Evolutionary conservation across 2,888 invertebrate species (phyloP), one percentile per base, ranked within the genome.

Genomic region (Platypus cylindrus): DNA sequence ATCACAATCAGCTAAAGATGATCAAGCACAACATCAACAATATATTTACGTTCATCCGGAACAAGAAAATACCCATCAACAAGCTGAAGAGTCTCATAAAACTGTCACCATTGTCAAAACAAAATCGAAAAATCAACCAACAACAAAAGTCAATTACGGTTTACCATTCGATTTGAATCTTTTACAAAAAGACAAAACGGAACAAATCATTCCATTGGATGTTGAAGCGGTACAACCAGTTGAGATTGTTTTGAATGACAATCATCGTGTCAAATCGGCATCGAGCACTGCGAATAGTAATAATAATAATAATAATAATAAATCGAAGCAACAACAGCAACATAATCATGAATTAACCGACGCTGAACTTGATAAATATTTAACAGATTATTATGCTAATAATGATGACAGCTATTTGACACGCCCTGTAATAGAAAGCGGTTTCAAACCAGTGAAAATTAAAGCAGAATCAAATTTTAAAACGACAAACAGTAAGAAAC

Each of bases 401-500:
- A 40, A 46, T 17, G 25, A 14, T 5, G 28, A 38, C 7, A 33
- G 44, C n/a, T 22, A 28, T 16, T 26, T 40, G 9, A 28, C 32
- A n/a, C 41, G 48, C 29, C 52, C 53, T 8, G 30, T 43, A 3
- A 27, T 49, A 11, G 55, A 56, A 44, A 41, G 38, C 5, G 55
- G 55, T 5, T 57, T 58, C 32, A 48, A 50, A 37, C 55, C 55
- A 1, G 48, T 55, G 3, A 51, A 41, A 28, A 37, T 40, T n/a
- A 48, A 45, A 26, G 20, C 24, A 5, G 45, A 40, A 18, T 43
- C 39, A 8, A 54, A 53, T 22, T 51, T 53, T 2, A 63, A 60
- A 34, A 52, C 44, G 44, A 43, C 59, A 34, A 49, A 59, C 44
- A 53, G 66, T 48, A 55, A 60, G 34, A 59, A 65, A 2, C 52